Base-by-base conservation (phyloP, 2,888 invertebrate genomes). In the Boloria euphrosyne region DNA sequence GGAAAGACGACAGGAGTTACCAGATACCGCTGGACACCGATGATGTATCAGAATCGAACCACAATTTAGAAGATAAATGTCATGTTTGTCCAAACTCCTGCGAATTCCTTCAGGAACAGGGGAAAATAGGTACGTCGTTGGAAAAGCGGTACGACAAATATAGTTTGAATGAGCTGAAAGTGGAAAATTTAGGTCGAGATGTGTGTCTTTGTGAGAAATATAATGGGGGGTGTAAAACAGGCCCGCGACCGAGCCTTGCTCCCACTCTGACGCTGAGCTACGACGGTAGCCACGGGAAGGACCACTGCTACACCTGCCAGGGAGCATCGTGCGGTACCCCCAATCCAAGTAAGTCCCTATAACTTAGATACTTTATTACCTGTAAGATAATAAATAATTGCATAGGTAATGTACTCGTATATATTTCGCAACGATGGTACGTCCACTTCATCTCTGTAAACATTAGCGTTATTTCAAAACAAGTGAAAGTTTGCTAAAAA, bases 211-310 rank as follows among this genome's bases (percentile, higher is more conserved):
- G 91, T 72, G 91, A 89, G 83, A 84, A 83, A 75, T 91, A 87
- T 76, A 88, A 89, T 65, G 90, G 90, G 2, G 92, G 92, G 27
- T 91, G 91, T 78, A 90, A 89, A 82, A 80, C 89, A 77, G 89
- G 91, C 66, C 90, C 89, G 44, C 75, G 84, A 66, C 78, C 85
- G 6, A 78, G 80, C 71, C 75, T 82, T 51, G 80, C 84, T 49
- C 83, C 86, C 44, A 78, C 85, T 13, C 75, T 81, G 57, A 76
- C 79, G 16, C 74, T 83, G 43, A 68, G 76, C 67, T 74, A 81
- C 62, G 87, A 86, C 55, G 83, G 79, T n/a, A 84, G 80, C 76
- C 83, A 83, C 69, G 71, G 80, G 13, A 84, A 82, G 78, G 82
- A 82, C 68, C 71, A 82, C 64, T 88, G 89, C 67, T 81, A 84